Base-by-base conservation (phyloP, 2,113 vertebrate genomes). In the Hypanus sabinus region DNA sequence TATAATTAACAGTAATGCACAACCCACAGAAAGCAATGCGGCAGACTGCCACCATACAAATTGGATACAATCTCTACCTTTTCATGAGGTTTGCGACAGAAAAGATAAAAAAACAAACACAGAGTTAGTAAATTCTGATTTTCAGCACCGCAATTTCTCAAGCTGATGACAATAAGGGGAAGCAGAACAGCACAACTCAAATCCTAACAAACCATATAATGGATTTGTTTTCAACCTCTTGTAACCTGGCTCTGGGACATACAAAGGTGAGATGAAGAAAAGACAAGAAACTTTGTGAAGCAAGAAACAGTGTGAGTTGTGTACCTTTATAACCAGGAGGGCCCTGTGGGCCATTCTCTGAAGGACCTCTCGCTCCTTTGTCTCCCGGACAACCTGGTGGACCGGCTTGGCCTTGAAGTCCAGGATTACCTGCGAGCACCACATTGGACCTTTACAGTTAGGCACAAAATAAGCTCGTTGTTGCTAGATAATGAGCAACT, bases 351-450 rank as follows among this genome's bases (percentile, higher is more conserved):
- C 81, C 76, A 33, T 16, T 95, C 70, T 96, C 96, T 70, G 88
- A 71, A 30, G 70, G 60, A 70, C 97, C 97, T 94, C 94, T 96
- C 0, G 94, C 57, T 94, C 97, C 97, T 57, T 96, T 95, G 14
- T 75, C 94, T 22, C 76, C 76, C 12, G 1, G 55, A 94, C 27
- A 0, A 33, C 77, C 81, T 68, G 57, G 57, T 16, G n/a, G 20
- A 30, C 71, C 76, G 24, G 24, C 11, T 55, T 12, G 5, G 36
- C 97, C 97, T 14, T 94, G 94, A 68, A 96, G 95, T 94, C 97
- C 97, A 91, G 95, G 94, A 73, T 90, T 94, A 87, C 97, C 97
- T 94, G 94, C 18, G 71, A 85, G 27, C 62, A 94, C 91, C 38
- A 93, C 46, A 93, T 73, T 71, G 71, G 24, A 55, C 0, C 22